Evolutionary conservation across 92 coral and sea anemone genomes (phyloP).

Genomic region (Epizoanthus scotinus): DNA sequence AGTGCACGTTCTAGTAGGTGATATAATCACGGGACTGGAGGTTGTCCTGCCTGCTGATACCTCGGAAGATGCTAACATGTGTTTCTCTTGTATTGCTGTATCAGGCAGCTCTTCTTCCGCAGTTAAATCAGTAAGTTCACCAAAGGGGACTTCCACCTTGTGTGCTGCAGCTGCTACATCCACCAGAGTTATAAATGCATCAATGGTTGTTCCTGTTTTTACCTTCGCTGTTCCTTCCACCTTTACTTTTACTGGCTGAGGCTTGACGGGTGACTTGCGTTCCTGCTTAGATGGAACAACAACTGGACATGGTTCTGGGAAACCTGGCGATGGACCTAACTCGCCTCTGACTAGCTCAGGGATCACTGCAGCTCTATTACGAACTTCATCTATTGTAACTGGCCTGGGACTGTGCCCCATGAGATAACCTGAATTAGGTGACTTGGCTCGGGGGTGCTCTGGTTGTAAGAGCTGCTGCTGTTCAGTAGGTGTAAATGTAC

Average conservation of each 20-base stretch:
- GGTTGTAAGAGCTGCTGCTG: constrained; percentile 37
- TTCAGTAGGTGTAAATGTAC: constrained; percentile 38
- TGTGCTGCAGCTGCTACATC: constrained; percentile 80
- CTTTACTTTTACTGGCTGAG: constrained; percentile 9
- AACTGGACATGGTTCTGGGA: constrained; percentile 62
- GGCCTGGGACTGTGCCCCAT: constrained; percentile 59
- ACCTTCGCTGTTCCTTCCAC: constrained; percentile 31
- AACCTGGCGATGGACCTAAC: constrained; percentile 25
- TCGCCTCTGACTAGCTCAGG: constrained; percentile 61
- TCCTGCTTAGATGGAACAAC: constrained; percentile 25
- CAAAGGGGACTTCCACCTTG: constrained; percentile 65
- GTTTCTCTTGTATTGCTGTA: background rate
- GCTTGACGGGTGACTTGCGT: constrained; percentile 1
- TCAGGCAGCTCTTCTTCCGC: background rate
- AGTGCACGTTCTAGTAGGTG: constrained; percentile 30
- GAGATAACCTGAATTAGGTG: constrained; percentile 69
- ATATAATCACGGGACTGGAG: constrained; percentile 1
- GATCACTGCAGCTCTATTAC: constrained; percentile 75
- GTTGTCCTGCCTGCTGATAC: background rate
- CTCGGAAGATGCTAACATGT: constrained; percentile 8
- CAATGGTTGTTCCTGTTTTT: constrained; percentile 29
- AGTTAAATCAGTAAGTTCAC: background rate
- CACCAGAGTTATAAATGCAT: constrained; percentile 71
- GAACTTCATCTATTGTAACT: constrained; percentile 69
- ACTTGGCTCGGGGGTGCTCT: constrained; percentile 51